Conservation (phyloP, 1,140 invertebrate species). For the Portunus trituberculatus region DNA sequence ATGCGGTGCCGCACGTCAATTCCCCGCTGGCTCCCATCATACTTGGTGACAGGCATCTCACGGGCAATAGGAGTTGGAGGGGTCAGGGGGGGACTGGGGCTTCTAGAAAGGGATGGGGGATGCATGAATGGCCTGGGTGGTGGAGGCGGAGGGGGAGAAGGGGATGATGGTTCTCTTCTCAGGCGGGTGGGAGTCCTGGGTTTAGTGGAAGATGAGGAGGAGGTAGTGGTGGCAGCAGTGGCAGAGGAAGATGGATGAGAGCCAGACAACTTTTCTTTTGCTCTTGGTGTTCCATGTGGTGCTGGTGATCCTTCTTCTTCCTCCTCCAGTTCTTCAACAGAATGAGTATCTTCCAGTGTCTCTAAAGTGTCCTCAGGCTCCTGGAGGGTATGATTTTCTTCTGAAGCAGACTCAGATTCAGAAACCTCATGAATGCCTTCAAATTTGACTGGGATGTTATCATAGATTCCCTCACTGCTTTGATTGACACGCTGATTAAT, state of each 20-base stretch:
- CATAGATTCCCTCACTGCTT: conserved; percentile 76
- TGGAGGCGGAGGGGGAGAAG: conserved; percentile 75
- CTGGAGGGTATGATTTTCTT: conserved; percentile 77
- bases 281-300: conserved; percentile 51
- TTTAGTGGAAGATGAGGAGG: conserved; percentile 58
- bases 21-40: conserved; percentile 50
- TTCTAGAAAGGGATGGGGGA: conserved; percentile 64
- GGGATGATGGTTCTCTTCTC: conserved; percentile 60
- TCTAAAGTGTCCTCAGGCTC: conserved; percentile 74
- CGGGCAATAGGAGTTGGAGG: conserved; percentile 73
- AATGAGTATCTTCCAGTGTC: conserved; percentile 66
- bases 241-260: not conserved
- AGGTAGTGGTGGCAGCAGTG: not conserved
- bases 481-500: conserved; percentile 82
- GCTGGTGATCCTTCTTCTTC: conserved; percentile 31
- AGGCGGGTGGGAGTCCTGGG: conserved; percentile 67
- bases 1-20: conserved; percentile 51
- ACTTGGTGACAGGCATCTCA: conserved; percentile 68
- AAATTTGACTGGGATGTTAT: conserved; percentile 77
- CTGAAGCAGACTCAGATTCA: conserved; percentile 77
- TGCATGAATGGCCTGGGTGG: conserved; percentile 69
- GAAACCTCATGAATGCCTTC: conserved; percentile 77
- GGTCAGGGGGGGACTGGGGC: conserved; percentile 70
- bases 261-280: conserved; percentile 44
- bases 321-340: conserved; percentile 73